Base-by-base conservation (phyloP, 2,888 invertebrate species). In the Coleophora deauratella region DNA sequence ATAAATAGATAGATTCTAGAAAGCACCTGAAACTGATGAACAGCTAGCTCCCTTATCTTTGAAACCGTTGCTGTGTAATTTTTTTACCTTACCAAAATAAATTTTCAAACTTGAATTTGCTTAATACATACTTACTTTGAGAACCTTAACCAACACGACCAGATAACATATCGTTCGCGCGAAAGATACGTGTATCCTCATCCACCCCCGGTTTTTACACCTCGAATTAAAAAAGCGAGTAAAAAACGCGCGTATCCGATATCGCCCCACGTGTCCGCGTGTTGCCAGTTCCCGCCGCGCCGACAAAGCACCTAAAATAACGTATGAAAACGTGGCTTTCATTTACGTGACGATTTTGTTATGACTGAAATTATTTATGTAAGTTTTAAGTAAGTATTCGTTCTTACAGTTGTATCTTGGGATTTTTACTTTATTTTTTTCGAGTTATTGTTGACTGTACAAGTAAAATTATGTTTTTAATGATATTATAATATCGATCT, bases 261-360 rank as follows among this genome's bases (percentile, higher is more conserved):
- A 59, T 52, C 71, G 52, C 59, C 59, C 62, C 64, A 57, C 59
- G 59, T 59, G 59, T 49, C 39, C 21, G 6, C 21, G 21, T 21
- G 21, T 21, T 21, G 3, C 21, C 21, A 21, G 21, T 21, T 21
- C 21, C 21, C 21, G 31, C 48, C 46, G 50, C 21, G 31, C 48
- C 46, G 50, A 47, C 50, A 49, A 45, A 47, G 40, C 32, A 11
- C 57, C 65, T 47, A 64, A 76, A 78, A 76, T 73, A 76, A 61
- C 60, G 58, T 41, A 48, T 46, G 48, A 58, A 66, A 78, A 80
- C 73, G 78, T 80, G 79, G 69, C 64, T 69, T 79, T 76, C 73
- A 74, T 81, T 72, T 79, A 75, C 79, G 81, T 81, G 84, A 81
- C 68, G 78, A 82, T 79, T 72, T 76, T 81, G 82, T 84, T 84